Base-by-base conservation (phyloP, 2,113 vertebrate species). In the Gobius niger region DNA sequence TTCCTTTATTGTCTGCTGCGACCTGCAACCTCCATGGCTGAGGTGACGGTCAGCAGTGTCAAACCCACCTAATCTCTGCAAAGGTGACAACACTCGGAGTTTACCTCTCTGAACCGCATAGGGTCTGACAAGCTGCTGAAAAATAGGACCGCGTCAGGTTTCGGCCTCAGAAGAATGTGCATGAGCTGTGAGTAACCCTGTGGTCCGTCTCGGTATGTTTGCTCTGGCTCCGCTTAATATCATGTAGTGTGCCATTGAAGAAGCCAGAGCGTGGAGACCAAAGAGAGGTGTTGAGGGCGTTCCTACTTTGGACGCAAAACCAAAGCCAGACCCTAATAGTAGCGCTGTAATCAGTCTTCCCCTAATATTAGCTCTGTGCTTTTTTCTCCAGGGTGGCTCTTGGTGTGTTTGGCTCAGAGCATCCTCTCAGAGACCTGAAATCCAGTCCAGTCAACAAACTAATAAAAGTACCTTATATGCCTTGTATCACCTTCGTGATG, bases 51-150 rank as follows among this genome's bases (percentile, higher is more conserved):
- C 71, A 74, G 78, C 73, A 41, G 12, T 34, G 67, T 66, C 52
- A 11, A 72, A 70, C 70, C 73, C 59, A 56, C 77, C 77, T 78
- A 76, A 81, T 85, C 77, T 70, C 34, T 82, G 83, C 82, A 67
- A 69, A 89, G 83, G 88, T 89, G 88, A 89, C 90, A 91, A 90
- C 86, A 86, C 77, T 85, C 77, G 70, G 77, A 88, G 87, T 87
- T 90, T 87, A 87, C 85, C 78, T 75, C 86, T 71, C 70, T 75
- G 83, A 83, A 80, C 85, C 87, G 85, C 87, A 88, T 82, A 83
- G 82, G 85, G 86, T 74, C 88, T 91, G 88, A 91, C 89, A 90
- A 88, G 88, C 90, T 88, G 87, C 86, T 87, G 87, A 91, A 91
- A 90, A 91, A 90, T 88, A 87, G 77, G 84, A 81, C 52, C 44